A percentile compares a stretch with the other conserved stretches of the same genome.
phyloP scores from a whole-genome alignment of 2,888 invertebrate genomes.

The Nesidiocoris tenuis region DNA sequence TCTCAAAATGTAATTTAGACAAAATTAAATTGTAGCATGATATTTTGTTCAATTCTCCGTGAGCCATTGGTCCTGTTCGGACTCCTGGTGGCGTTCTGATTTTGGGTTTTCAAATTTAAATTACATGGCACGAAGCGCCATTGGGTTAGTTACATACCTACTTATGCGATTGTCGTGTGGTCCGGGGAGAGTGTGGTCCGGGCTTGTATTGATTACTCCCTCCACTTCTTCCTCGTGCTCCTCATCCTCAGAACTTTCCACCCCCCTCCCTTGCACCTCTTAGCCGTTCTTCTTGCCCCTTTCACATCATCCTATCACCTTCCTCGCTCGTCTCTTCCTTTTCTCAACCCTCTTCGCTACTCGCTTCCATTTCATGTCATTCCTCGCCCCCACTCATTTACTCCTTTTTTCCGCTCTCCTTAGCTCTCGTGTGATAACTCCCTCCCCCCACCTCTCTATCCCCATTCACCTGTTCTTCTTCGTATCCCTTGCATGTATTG shows the following conservation, averaged over 20 bases:
- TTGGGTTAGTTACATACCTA: too few relatives aligned
- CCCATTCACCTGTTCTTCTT: background rate
- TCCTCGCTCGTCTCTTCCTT: background rate
- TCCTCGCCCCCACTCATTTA: constrained; percentile 29
- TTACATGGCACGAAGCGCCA: too few relatives aligned
- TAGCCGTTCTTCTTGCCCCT: background rate
- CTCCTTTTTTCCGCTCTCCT: constrained; percentile 36
- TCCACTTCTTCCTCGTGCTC: background rate
- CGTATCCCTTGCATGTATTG: too few relatives aligned
- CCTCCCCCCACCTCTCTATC: constrained; percentile 1
- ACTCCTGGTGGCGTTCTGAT: too few relatives aligned
- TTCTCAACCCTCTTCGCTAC: background rate
- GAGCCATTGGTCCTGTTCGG: too few relatives aligned
- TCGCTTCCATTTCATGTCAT: background rate
- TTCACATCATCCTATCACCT: background rate
- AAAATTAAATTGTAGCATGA: too few relatives aligned
- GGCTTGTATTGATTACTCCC: constrained; percentile 42
- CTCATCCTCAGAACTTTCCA: background rate
- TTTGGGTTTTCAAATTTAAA: too few relatives aligned
- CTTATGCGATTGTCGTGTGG: constrained; percentile 23
- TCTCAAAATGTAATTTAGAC: too few relatives aligned
- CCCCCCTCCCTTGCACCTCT: background rate
- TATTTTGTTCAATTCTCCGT: too few relatives aligned
- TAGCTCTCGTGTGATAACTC: constrained; percentile 27
- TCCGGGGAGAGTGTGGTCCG: constrained; percentile 32